phyloP scores from a whole-genome alignment of 2,113 vertebrate species.

The Tamias sibiricus region DNA sequence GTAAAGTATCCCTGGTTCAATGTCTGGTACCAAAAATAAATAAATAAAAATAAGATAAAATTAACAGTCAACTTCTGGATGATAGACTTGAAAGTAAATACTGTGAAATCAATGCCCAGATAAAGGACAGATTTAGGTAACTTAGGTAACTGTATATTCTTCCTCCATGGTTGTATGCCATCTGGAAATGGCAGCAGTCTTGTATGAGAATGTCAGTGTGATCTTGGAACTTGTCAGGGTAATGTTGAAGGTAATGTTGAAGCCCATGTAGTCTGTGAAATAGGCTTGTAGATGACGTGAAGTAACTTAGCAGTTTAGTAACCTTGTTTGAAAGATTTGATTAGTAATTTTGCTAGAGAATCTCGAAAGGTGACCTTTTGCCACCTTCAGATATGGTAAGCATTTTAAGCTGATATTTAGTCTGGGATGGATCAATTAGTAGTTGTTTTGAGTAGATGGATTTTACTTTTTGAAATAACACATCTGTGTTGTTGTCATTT shows the following conservation, averaged over 20 bases:
- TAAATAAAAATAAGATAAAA: not conserved
- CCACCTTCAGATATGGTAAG: not conserved
- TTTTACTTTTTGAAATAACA: conserved; percentile 17
- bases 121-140: conserved; percentile 3
- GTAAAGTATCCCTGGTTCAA: no score
- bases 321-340: not conserved
- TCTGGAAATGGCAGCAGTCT: not conserved
- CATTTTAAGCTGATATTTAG: not conserved
- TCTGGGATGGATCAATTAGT: not conserved
- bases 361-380: not conserved
- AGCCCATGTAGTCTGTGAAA: not conserved
- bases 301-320: not conserved
- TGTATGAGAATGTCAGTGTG: not conserved
- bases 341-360: not conserved
- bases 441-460: not conserved
- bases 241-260: not conserved
- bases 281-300: not conserved
- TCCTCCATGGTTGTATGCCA: not conserved
- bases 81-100: not conserved
- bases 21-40: no score
- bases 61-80: not conserved
- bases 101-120: not conserved
- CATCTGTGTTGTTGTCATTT: not conserved
- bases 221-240: not conserved
- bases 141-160: not conserved